These are phyloP conservation scores for Aulostomus chinensis DNA, from an alignment of 2,797 vertebrate species.

Conservation along the genomic window DNA sequence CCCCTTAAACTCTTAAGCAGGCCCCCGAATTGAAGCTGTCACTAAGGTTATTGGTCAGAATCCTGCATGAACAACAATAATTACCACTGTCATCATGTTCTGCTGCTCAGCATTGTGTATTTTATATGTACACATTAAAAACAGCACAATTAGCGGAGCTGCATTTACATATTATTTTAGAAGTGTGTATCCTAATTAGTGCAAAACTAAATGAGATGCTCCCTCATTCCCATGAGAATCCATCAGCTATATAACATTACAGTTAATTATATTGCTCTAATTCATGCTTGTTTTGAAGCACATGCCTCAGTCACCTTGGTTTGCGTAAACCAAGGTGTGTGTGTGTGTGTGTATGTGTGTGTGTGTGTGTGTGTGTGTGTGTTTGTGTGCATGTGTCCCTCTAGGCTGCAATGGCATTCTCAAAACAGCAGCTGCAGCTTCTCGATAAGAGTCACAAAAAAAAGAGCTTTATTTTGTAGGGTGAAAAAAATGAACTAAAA, in stretches of 20 bases:
- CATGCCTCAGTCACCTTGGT: constrained; percentile 22
- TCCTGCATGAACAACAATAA: neutral
- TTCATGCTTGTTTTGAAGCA: constrained; percentile 26
- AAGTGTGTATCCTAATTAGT: neutral
- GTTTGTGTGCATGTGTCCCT: constrained; percentile 48
- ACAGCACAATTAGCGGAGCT: too few species aligned
- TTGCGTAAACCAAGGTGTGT: constrained; percentile 43
- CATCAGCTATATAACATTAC: constrained; percentile 5
- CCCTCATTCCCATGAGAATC: constrained; percentile 12
- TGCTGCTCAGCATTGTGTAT: too few species aligned
- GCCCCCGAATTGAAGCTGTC: neutral
- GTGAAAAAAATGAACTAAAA: constrained; percentile 66
- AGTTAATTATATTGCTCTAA: constrained; percentile 27
- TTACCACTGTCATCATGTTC: too few species aligned
- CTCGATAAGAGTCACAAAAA: constrained; percentile 75
- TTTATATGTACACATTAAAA: too few species aligned
- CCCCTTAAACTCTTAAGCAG: constrained; percentile 16
- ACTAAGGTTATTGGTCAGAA: neutral
- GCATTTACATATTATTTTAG: neutral
- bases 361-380: constrained; percentile 18
- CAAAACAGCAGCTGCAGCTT: constrained; percentile 70
- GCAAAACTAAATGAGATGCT: constrained; percentile 1
- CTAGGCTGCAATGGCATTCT: constrained; percentile 40
- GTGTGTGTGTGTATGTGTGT: constrained; percentile 13
- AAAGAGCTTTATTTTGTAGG: constrained; percentile 69